Evolutionary conservation across 2,113 vertebrate genomes (phyloP), one percentile per base, ranked within the genome.

Genomic region (Pteronura brasiliensis): DNA sequence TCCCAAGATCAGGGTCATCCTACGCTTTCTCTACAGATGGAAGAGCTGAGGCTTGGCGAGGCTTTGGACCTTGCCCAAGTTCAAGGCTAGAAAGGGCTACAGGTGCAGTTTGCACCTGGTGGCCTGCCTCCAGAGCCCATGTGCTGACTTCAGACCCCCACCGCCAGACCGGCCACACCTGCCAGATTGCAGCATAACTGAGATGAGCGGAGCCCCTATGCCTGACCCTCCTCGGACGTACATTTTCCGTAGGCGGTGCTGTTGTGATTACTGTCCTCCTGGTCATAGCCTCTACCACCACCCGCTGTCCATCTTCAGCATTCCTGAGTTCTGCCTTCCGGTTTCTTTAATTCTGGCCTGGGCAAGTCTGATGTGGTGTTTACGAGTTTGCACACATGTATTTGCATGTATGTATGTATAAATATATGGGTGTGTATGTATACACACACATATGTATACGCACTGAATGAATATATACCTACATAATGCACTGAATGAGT

Each of bases 191-290:
- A 4, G 20, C 29, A 4, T 29, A 25, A 10, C 47, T 21, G 29
- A 31, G 6, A 49, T 49, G 69, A 27, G 5, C 0, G 3, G 27
- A 4, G 15, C 25, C 11, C 0, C 1, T 0, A 57, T 20, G 14
- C 39, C 71, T 1, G 59, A 25, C 7, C 3, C 21, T 6, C 1
- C 6, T 44, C 36, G 17, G 55, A 47, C 0, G 2, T 25, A 21
- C 9, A 2, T 10, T 5, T 39, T 17, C 18, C 4, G 1, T 2
- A 13, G 81, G 12, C 1, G 4, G 8, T 4, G 7, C 49, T 44
- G 1, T 10, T 76, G 34, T 31, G 25, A 17, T 20, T 4, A 52
- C 31, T 20, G 13, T 29, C 20, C 20, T 13, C 4, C 49, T 14
- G 17, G 61, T 49, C 18, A 29, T 4, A 7, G 25, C n/a, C 14